Conservation (phyloP, 2,888 invertebrate genomes). For the Scaptomyza caliginosa region DNA sequence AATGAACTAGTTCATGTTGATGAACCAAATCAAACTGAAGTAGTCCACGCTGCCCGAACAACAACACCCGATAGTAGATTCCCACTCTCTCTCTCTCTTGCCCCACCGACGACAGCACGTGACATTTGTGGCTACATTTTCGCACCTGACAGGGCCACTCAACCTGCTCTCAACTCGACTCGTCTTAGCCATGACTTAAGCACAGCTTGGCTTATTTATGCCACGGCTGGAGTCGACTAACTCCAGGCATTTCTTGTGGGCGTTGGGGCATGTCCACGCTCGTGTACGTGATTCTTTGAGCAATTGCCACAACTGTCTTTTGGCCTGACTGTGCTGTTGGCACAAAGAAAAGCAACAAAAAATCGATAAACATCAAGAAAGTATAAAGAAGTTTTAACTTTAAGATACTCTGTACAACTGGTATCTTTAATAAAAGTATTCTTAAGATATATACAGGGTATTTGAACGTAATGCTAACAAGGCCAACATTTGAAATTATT, state of each 20-base stretch:
- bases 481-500: constrained; percentile 39
- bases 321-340: constrained; percentile 1
- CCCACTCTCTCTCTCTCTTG: neutral
- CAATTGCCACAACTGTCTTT: constrained; percentile 50
- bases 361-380: constrained; percentile 43
- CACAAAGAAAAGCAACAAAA: constrained; percentile 16
- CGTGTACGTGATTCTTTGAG: constrained; percentile 68
- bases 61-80: constrained; percentile 20
- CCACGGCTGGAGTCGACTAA: constrained; percentile 29
- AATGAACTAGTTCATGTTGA: constrained; percentile 53
- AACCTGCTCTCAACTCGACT: constrained; percentile 13
- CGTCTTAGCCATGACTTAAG: constrained; percentile 27
- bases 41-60: constrained; percentile 2
- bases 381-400: neutral
- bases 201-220: constrained; percentile 43
- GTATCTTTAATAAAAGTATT: no score
- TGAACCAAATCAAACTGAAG: constrained; percentile 19
- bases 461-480: neutral
- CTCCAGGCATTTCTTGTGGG: constrained; percentile 32
- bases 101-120: constrained; percentile 29
- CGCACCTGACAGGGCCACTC: constrained; percentile 43
- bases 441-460: constrained; percentile 6
- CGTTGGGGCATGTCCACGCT: constrained; percentile 53
- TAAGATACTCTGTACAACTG: neutral
- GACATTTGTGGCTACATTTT: constrained; percentile 41